Evolutionary conservation across 2,113 vertebrate species (phyloP), one percentile per base, ranked within the genome.

Genomic region (Hydrochoerus hydrochaeris): DNA sequence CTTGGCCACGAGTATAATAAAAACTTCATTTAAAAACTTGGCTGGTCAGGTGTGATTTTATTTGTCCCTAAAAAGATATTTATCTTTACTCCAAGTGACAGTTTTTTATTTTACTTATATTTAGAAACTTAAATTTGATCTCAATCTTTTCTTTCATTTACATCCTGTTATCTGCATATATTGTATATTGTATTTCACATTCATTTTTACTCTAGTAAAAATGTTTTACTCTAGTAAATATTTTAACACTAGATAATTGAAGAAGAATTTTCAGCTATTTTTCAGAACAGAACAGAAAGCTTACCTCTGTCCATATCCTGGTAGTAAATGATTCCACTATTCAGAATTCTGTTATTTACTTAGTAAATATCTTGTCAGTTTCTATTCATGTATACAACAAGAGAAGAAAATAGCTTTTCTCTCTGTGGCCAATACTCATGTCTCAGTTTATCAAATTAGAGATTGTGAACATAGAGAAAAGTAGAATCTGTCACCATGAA

Each of bases 11-110:
- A 73, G 13, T 90, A 60, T 89, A n/a, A 91, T 69, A 87, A 90
- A 90, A 94, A 87, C 30, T 13, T 69, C 20, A 2, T 60, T 86
- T 97, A 91, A 84, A 12, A 95, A 86, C 60, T 77, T n/a, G 73
- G 46, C 1, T 60, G 57, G 67, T 32, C 3, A 75, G 19, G 49
- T 86, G n/a, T n/a, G n/a, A 77, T 52, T 81, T 89, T 86, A 52
- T 92, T 65, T 96, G 19, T 90, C 88, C 84, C 46, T 67, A 67
- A 24, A 86, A 69, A 73, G 41, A 80, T 17, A 63, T 5, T 71
- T 28, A 71, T 93, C 26, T 80, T 57, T 57, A 60, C 89, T 49
- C 22, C 8, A 85, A 88, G 96, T 71, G 22, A 88, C 16, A 93
- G 14, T 65, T 90, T 83, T 16, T 67, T 84, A 41, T 78, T 94